Evolutionary conservation across 1,140 invertebrate genomes (phyloP), one percentile per base, ranked within the genome.

Genomic region (Teleogryllus occipitalis): DNA sequence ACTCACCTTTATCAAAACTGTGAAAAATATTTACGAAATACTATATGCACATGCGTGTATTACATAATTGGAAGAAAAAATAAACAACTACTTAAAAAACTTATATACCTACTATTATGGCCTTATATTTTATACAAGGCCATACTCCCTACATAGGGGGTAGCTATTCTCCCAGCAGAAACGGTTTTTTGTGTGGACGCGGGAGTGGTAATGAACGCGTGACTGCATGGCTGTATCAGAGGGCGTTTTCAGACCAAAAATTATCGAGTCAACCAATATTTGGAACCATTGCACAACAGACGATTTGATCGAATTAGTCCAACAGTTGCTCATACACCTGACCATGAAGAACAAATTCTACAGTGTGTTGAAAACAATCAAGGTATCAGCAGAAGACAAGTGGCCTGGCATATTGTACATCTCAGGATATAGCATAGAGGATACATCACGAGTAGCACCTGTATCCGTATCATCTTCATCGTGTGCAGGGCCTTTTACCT

Each of bases 121-220:
- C n/a, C n/a, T n/a, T n/a, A n/a, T n/a, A n/a, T n/a, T n/a, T n/a
- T n/a, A n/a, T n/a, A n/a, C n/a, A n/a, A n/a, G n/a, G n/a, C n/a
- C n/a, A n/a, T n/a, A n/a, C n/a, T n/a, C n/a, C n/a, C n/a, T n/a
- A n/a, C n/a, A n/a, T n/a, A n/a, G n/a, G n/a, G n/a, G n/a, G n/a
- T n/a, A n/a, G n/a, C n/a, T n/a, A n/a, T n/a, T n/a, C n/a, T n/a
- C n/a, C n/a, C n/a, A n/a, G n/a, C n/a, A n/a, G n/a, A n/a, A n/a
- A n/a, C n/a, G n/a, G 74, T 8, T 21, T 75, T 75, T 0, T 75
- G n/a, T 21, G n/a, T 75, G 39, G 6, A 0, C 10, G 21, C n/a
- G 74, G 6, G 74, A n/a, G 39, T 75, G 74, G 74, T n/a, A 75
- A 75, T 75, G n/a, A n/a, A n/a, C 74, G 74, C 74, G 5, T 10